Evolutionary conservation across 2,888 invertebrate species (phyloP).

Genomic region (Therioaphis trifolii): DNA sequence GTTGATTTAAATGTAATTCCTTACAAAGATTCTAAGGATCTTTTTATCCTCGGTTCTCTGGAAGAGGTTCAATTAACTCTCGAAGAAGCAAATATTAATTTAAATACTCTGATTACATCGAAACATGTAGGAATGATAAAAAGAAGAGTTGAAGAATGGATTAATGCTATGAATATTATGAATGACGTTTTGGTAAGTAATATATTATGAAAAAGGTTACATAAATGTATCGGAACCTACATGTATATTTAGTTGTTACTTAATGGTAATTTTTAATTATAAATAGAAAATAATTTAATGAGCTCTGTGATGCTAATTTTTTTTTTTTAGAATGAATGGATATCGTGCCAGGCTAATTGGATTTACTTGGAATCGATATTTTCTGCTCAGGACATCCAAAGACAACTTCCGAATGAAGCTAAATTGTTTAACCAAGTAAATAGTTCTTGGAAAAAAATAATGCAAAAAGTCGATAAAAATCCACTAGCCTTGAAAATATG

Average conservation of each 20-base stretch:
- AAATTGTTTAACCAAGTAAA: slow-evolving; percentile 86
- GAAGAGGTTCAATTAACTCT: slow-evolving; percentile 85
- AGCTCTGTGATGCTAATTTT: background rate
- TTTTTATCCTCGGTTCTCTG: slow-evolving; percentile 83
- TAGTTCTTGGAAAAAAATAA: slow-evolving; percentile 92
- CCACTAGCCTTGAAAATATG: slow-evolving; percentile 86
- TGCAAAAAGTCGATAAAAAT: slow-evolving; percentile 84
- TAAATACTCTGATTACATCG: slow-evolving; percentile 82
- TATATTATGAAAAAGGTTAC: too few relatives aligned
- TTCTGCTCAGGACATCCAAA: slow-evolving; percentile 95
- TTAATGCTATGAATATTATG: slow-evolving; percentile 80
- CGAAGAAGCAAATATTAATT: slow-evolving; percentile 88
- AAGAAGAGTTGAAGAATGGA: slow-evolving; percentile 85
- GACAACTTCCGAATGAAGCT: slow-evolving; percentile 96
- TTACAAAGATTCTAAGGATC: slow-evolving; percentile 86
- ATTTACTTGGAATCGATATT: slow-evolving; percentile 97
- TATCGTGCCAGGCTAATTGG: slow-evolving; percentile 95
- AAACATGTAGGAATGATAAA: slow-evolving; percentile 76
- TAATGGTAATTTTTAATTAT: too few relatives aligned
- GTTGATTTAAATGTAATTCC: slow-evolving; percentile 81
- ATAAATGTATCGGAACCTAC: too few relatives aligned
- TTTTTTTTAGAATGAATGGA: slow-evolving; percentile 76
- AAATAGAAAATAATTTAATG: too few relatives aligned
- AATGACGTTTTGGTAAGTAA: slow-evolving; percentile 78
- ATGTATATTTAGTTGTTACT: too few relatives aligned